Evolutionary conservation across 2,888 invertebrate species (phyloP).

Genomic region (Papilio elwesi): DNA sequence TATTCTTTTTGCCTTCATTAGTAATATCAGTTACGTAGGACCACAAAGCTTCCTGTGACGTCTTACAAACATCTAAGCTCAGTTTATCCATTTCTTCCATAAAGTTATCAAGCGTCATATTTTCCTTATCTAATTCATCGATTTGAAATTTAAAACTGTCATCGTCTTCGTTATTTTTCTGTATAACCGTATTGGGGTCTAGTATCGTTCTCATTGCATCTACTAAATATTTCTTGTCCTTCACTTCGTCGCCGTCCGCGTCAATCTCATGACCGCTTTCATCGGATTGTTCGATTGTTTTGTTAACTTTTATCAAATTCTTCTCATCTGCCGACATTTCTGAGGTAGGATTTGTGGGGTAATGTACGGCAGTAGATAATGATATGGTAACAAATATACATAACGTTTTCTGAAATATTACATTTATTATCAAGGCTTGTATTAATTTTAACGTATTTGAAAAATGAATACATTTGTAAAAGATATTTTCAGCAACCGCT

Average conservation of each 20-base stretch:
- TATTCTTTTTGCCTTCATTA: slow-evolving; percentile 71
- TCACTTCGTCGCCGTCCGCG: slow-evolving; percentile 65
- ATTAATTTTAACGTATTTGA: too few species aligned
- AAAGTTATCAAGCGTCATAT: slow-evolving; percentile 66
- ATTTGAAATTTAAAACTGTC: slow-evolving; percentile 66
- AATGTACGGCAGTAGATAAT: slow-evolving; percentile 61
- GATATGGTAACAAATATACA: slow-evolving; percentile 53
- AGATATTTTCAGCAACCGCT: too few species aligned
- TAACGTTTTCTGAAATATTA: slow-evolving; percentile 60
- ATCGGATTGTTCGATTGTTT: slow-evolving; percentile 68
- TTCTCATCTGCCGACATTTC: slow-evolving; percentile 76
- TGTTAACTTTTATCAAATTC: slow-evolving; percentile 56
- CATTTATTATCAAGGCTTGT: not conserved
- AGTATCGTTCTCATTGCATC: slow-evolving; percentile 73
- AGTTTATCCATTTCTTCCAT: slow-evolving; percentile 77
- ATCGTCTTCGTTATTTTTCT: slow-evolving; percentile 59
- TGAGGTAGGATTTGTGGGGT: slow-evolving; percentile 67
- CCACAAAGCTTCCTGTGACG: slow-evolving; percentile 75
- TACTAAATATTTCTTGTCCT: slow-evolving; percentile 72
- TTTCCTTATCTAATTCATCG: slow-evolving; percentile 65
- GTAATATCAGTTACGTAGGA: slow-evolving; percentile 74
- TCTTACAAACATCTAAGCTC: slow-evolving; percentile 75
- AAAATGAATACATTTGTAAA: too few species aligned
- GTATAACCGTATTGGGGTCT: slow-evolving; percentile 64
- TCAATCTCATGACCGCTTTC: slow-evolving; percentile 75